A percentile compares a stretch with the other conserved stretches of the same genome.
phyloP scores from a whole-genome alignment of 2,797 vertebrate genomes.

The Cirrhinus molitorella region DNA sequence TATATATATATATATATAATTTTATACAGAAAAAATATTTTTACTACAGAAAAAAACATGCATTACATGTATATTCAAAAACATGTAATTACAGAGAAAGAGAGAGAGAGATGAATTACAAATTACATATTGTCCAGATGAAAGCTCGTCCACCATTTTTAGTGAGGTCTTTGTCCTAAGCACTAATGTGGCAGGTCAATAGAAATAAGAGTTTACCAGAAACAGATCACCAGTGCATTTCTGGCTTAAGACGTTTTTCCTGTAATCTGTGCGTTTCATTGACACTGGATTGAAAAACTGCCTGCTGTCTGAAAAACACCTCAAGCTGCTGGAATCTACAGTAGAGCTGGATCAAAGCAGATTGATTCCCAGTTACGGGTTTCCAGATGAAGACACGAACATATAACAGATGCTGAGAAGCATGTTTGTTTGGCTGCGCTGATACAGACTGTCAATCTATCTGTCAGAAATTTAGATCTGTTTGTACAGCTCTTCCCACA shows the following conservation, averaged over 20 bases:
- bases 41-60: no score
- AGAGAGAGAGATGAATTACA: not conserved
- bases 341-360: slow-evolving; percentile 26
- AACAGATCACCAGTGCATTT: slow-evolving; percentile 4
- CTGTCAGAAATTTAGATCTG: slow-evolving; percentile 47
- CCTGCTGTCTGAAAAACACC: not conserved
- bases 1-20: no score
- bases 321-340: slow-evolving; percentile 7
- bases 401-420: slow-evolving; percentile 44
- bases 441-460: slow-evolving; percentile 48
- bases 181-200: not conserved
- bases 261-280: not conserved
- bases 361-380: slow-evolving; percentile 37
- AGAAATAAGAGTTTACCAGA: not conserved
- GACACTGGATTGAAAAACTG: slow-evolving; percentile 12
- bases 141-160: not conserved
- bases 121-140: not conserved
- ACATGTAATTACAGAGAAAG: not conserved
- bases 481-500: slow-evolving; percentile 43
- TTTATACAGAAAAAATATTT: no score
- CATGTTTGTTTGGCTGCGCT: slow-evolving; percentile 35
- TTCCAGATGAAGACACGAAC: slow-evolving; percentile 40
- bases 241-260: not conserved
- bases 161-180: not conserved
- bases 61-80: not conserved